These are phyloP conservation scores for Ricordea florida DNA, from an alignment of 92 coral and sea anemone genomes.

Conservation along the genomic window DNA sequence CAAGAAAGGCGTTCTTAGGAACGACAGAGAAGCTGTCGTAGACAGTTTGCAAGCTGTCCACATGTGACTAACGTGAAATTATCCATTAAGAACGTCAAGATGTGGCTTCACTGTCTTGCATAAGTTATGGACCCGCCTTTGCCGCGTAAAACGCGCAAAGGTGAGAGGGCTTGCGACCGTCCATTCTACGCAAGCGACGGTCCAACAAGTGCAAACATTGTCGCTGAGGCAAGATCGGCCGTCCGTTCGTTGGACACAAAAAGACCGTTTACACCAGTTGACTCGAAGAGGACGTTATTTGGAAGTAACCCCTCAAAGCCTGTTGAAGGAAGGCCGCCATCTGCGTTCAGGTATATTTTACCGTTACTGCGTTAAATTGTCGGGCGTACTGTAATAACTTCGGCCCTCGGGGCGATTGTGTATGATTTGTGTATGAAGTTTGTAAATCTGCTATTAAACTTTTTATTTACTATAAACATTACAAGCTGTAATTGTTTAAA, in stretches of 20 bases:
- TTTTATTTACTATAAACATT: no score
- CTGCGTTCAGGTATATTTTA: constrained; percentile 81
- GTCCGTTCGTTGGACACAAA: constrained; percentile 92
- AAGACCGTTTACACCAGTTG: constrained; percentile 96
- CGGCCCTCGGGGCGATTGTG: no score
- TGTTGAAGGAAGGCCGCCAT: constrained; percentile 89
- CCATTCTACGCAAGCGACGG: constrained; percentile 90
- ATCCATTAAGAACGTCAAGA: background rate
- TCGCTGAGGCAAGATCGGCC: constrained; percentile 95
- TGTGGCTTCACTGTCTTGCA: constrained; percentile 7
- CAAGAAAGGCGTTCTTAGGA: constrained; percentile 86
- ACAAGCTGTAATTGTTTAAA: no score
- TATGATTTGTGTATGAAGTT: no score
- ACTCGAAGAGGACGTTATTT: constrained; percentile 84
- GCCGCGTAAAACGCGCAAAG: constrained; percentile 79
- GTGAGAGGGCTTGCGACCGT: constrained; percentile 64
- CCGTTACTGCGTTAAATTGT: background rate
- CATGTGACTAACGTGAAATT: constrained; percentile 13
- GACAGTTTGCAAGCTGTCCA: background rate
- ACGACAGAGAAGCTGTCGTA: no score
- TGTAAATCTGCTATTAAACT: no score
- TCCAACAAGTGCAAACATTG: constrained; percentile 95
- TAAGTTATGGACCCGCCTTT: constrained; percentile 15
- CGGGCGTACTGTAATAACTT: background rate
- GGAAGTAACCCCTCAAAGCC: constrained; percentile 58